phyloP scores from a whole-genome alignment of 2,888 invertebrate species.

The Reticulitermes lucifugus region DNA sequence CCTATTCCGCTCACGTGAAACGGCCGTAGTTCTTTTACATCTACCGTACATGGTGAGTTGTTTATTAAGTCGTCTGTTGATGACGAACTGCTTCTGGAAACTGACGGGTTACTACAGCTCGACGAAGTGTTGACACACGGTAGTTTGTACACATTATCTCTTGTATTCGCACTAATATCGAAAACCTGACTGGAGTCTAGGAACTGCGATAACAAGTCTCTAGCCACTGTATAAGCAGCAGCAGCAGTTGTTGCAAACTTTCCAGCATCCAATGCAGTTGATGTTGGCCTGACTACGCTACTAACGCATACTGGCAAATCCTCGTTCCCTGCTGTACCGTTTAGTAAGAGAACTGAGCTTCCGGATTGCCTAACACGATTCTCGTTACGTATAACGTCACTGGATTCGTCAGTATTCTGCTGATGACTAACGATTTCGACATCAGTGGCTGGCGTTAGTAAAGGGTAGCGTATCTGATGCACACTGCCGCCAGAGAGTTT shows the following conservation, averaged over 20 bases:
- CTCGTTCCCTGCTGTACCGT: not conserved
- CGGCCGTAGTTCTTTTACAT: not conserved
- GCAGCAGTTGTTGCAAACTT: not conserved
- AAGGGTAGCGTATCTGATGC: not conserved
- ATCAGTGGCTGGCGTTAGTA: not conserved
- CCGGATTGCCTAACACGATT: constrained; percentile 17
- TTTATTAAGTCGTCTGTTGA: not conserved
- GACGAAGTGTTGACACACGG: not conserved
- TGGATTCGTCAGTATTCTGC: not conserved
- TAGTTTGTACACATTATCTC: not conserved
- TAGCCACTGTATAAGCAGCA: not conserved
- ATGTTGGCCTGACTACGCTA: not conserved
- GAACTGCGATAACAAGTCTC: not conserved
- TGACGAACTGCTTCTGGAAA: constrained; percentile 2
- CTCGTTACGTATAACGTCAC: constrained; percentile 15
- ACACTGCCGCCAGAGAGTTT: constrained; percentile 11
- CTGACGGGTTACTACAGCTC: not conserved
- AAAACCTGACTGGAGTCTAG: not conserved
- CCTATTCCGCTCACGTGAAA: not conserved
- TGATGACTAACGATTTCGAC: constrained; percentile 7
- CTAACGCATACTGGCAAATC: not conserved
- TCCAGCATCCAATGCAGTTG: not conserved
- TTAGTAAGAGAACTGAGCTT: not conserved
- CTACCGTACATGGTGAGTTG: not conserved
- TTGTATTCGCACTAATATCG: not conserved